Percentiles rank a stretch among this genome's conserved stretches.
phyloP scores from a whole-genome alignment of 1,140 invertebrate genomes.

The Macrotrachela quadricornifera region DNA sequence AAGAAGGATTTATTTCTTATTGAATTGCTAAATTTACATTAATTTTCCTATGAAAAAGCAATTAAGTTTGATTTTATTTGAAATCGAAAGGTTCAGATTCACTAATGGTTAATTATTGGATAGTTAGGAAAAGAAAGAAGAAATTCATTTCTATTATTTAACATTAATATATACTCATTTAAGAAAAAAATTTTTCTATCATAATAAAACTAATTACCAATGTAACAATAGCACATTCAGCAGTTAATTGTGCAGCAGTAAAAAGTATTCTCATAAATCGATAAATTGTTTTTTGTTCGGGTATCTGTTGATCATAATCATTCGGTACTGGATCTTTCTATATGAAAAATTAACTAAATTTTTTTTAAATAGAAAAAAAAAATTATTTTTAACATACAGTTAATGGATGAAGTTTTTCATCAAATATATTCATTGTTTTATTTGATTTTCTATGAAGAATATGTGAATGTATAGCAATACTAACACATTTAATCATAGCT shows the following conservation, averaged over 20 bases:
- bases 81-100: too few species aligned
- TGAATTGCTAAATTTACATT: too few species aligned
- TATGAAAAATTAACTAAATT: constrained; percentile 12
- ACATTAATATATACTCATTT: neutral
- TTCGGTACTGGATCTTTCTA: constrained; percentile 59
- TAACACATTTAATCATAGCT: constrained; percentile 95
- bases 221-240: constrained; percentile 99
- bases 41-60: too few species aligned
- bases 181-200: neutral
- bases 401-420: constrained; percentile 82
- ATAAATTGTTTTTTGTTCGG: constrained; percentile 89
- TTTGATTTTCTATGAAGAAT: constrained; percentile 68
- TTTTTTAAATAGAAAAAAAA: too few species aligned
- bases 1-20: too few species aligned
- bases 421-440: constrained; percentile 63
- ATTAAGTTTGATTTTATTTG: too few species aligned
- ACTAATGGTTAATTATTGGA: too few species aligned
- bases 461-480: constrained; percentile 94
- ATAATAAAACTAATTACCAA: constrained; percentile 41
- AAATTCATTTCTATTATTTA: too few species aligned
- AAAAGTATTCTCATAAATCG: constrained; percentile 93
- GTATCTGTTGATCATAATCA: constrained; percentile 76
- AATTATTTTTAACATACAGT: constrained; percentile 13
- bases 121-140: too few species aligned
- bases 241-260: constrained; percentile 90